phyloP scores from a whole-genome alignment of 2,797 vertebrate genomes.

The Oceanodroma leucorhoa region DNA sequence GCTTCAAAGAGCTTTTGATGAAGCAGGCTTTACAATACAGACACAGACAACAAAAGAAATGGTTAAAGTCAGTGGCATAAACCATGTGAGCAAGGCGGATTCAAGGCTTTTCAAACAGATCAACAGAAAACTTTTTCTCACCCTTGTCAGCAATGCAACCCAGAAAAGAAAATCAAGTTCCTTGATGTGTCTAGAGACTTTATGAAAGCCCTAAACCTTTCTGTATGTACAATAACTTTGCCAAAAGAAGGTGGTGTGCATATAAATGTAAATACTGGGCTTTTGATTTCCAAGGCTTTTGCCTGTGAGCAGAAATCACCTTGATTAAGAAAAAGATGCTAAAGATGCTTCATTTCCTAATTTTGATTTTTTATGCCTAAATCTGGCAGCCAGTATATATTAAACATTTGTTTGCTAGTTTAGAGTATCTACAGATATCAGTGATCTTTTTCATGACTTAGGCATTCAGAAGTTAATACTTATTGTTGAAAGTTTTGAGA shows the following conservation, averaged over 20 bases:
- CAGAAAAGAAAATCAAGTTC: neutral
- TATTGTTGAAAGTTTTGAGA: neutral
- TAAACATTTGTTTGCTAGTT: neutral
- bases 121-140: neutral
- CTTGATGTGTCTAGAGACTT: neutral
- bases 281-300: neutral
- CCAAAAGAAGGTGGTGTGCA: neutral
- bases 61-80: neutral
- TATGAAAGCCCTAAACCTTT: neutral
- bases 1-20: constrained; percentile 10
- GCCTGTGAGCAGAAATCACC: neutral
- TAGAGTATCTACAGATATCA: neutral
- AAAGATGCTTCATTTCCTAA: neutral
- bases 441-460: neutral
- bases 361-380: neutral
- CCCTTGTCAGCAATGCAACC: neutral
- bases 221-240: neutral
- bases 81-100: neutral
- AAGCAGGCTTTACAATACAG: neutral
- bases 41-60: neutral
- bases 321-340: neutral
- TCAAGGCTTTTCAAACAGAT: neutral
- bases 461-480: neutral
- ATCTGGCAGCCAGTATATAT: neutral
- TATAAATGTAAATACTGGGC: too few relatives aligned